Percentiles rank a stretch among this genome's conserved stretches.
Evolutionary conservation across 2,888 invertebrate genomes (phyloP).

Genomic region (Rhopalosiphum nymphaeae): DNA sequence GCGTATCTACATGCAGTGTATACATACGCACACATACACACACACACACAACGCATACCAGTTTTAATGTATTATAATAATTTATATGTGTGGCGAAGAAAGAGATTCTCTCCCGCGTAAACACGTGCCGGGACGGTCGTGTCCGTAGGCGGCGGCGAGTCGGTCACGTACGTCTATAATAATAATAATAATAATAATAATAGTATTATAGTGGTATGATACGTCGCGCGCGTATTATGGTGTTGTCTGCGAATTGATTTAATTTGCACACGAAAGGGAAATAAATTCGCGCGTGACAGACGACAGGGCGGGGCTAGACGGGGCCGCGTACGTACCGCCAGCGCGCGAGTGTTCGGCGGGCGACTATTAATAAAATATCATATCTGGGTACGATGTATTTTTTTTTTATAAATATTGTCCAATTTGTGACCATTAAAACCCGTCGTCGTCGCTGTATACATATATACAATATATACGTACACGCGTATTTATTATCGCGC

Average conservation of each 20-base stretch:
- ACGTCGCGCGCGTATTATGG: background rate
- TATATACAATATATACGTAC: background rate
- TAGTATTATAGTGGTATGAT: background rate
- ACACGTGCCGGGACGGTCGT: slow-evolving; percentile 6
- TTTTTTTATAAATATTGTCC: background rate
- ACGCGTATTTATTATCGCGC: background rate
- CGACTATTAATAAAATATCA: background rate
- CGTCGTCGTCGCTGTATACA: background rate
- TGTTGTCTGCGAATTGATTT: slow-evolving; percentile 15
- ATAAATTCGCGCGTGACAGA: background rate
- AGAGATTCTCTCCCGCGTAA: background rate
- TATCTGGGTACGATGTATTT: background rate
- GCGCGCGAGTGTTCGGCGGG: background rate
- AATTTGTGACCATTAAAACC: background rate
- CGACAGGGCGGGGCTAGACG: background rate
- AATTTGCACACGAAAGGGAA: slow-evolving; percentile 9
- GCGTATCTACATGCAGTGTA: background rate
- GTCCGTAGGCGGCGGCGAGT: background rate
- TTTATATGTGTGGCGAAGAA: background rate
- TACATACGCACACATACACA: background rate
- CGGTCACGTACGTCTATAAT: background rate
- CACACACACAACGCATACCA: background rate
- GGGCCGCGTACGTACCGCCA: background rate
- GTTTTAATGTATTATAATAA: background rate
- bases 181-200: background rate